A percentile compares a stretch with the other conserved stretches of the same genome.
Conservation (phyloP, 2,113 vertebrate genomes). For the Larimichthys crocea region DNA sequence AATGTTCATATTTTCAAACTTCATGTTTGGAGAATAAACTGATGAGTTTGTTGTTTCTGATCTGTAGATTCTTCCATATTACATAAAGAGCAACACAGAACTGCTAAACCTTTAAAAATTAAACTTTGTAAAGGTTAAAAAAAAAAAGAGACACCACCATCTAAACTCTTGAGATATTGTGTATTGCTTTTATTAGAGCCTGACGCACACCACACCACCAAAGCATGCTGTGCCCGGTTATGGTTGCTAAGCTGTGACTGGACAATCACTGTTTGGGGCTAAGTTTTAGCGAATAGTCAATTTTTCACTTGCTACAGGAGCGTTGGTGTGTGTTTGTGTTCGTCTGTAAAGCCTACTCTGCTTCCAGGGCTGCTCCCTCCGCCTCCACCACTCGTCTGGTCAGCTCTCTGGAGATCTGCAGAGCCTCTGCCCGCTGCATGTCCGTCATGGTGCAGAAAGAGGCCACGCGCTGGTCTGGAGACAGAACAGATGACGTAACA, state of each 20-base stretch:
- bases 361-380: slow-evolving; percentile 86
- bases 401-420: slow-evolving; percentile 89
- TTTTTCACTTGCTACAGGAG: slow-evolving; percentile 12
- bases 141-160: neutral
- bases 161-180: neutral
- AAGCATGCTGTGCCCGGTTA: neutral
- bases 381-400: slow-evolving; percentile 87
- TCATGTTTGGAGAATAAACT: neutral
- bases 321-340: slow-evolving; percentile 15
- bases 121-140: neutral
- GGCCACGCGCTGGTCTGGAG: slow-evolving; percentile 92
- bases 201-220: slow-evolving; percentile 12
- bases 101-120: neutral
- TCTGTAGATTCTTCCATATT: neutral
- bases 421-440: slow-evolving; percentile 87
- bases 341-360: slow-evolving; percentile 73
- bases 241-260: slow-evolving; percentile 5
- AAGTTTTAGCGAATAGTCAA: slow-evolving; percentile 11
- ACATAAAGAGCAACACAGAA: neutral
- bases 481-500: slow-evolving; percentile 45
- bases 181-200: neutral
- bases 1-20: neutral
- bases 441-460: slow-evolving; percentile 96
- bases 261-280: neutral
- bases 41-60: neutral